Conservation (phyloP, 2,797 vertebrate species). For the Calcarius lapponicus region DNA sequence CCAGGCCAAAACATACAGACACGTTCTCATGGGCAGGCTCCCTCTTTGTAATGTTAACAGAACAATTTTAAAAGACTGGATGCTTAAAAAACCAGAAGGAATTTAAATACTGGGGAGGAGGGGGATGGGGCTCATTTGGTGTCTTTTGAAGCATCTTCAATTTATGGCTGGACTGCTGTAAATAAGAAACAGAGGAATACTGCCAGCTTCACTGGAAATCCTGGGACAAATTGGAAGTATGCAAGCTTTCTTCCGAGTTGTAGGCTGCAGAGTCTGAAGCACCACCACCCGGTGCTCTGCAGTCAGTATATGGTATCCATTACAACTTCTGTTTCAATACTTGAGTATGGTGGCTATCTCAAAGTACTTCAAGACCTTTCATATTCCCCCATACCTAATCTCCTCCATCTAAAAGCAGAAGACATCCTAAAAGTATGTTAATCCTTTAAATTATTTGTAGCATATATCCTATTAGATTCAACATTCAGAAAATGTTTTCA, state of each 20-base stretch:
- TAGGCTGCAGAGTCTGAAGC: not conserved
- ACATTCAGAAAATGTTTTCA: not conserved
- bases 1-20: conserved; percentile 68
- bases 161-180: not conserved
- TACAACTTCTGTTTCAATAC: not conserved
- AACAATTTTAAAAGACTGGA: not conserved
- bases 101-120: not conserved
- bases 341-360: not conserved
- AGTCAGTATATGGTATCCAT: not conserved
- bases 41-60: conserved; percentile 59
- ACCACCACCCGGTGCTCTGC: not conserved
- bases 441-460: not conserved
- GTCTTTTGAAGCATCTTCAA: not conserved
- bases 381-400: not conserved
- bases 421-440: not conserved
- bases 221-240: not conserved
- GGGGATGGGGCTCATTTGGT: not conserved
- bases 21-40: not conserved
- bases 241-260: not conserved
- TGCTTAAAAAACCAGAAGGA: not conserved
- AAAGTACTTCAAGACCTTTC: not conserved
- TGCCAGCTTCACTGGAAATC: not conserved
- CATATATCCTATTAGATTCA: not conserved
- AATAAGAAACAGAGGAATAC: not conserved
- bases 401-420: not conserved